Evolutionary conservation across 2,888 invertebrate species (phyloP), one percentile per base, ranked within the genome.

Genomic region (Microctonus aethiopoides): DNA sequence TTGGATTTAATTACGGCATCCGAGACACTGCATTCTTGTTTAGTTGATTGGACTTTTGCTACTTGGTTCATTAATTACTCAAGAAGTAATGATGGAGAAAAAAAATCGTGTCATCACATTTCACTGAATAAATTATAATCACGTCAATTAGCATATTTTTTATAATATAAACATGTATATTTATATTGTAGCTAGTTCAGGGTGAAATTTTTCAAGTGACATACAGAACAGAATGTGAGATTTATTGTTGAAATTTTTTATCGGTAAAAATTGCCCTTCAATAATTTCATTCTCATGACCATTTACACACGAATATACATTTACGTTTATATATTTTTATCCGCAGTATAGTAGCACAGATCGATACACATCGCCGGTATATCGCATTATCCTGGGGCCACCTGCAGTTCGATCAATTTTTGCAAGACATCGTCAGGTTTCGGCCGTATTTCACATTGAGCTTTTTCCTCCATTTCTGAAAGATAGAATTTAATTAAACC

Each of bases 381-480:
- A 67, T 74, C 72, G 79, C 77, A 70, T 72, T 79, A 80, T 78
- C 76, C 76, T 77, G 67, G 68, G 67, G 56, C 69, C 71, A 81
- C 81, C 84, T 82, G 84, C 84, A 84, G 78, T 84, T 81, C 81
- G 82, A 85, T 85, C 85, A 84, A 84, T 85, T 84, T 81, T 77
- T 9, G 10, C 60, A 41, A 52, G 65, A 41, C 54, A 63, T 59
- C 65, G 46, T 68, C 36, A 62, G 29, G 51, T 56, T 20, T 57
- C 36, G 9, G 46, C 26, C 52, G 29, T 67, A 26, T 16, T 39
- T 39, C 32, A 63, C 32, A 36, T 59, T 62, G 16, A 46, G 0
- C 16, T 46, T 16, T 20, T 46, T 16, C 20, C 1, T 36, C 39
- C 60, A 34, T 54, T 66, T 46, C 20, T 20, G 32, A 34, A 22